These are phyloP conservation scores for Oncorhynchus keta DNA, from an alignment of 2,113 vertebrate species.

Conservation along the genomic window DNA sequence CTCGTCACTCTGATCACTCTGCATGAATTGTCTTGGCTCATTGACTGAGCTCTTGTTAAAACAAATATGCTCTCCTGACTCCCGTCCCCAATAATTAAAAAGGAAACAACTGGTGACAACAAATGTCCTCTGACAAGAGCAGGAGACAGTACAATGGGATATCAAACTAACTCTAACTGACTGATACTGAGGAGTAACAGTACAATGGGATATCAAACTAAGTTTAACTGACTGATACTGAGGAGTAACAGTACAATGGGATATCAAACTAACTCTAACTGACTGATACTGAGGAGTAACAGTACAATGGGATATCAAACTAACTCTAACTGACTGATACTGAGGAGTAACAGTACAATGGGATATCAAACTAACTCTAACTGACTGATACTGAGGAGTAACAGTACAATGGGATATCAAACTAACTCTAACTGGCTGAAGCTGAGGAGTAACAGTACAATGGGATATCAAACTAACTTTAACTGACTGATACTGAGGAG, in stretches of 20 bases:
- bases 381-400: no score
- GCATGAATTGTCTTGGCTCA: slow-evolving; percentile 60
- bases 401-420: no score
- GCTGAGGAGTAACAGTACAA: no score
- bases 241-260: slow-evolving; percentile 1
- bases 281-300: slow-evolving; percentile 41
- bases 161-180: slow-evolving; percentile 44
- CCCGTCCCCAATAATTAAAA: slow-evolving; percentile 65
- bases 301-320: neutral
- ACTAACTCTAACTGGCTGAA: no score
- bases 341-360: no score
- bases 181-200: slow-evolving; percentile 40
- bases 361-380: no score
- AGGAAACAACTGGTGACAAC: slow-evolving; percentile 53
- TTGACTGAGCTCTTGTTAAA: slow-evolving; percentile 69
- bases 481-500: no score
- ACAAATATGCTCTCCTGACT: slow-evolving; percentile 53
- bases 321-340: no score
- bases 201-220: neutral
- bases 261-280: slow-evolving; percentile 36
- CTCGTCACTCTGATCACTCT: no score
- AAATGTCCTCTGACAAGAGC: slow-evolving; percentile 66
- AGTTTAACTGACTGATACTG: no score
- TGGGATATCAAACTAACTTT: no score
- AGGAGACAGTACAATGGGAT: slow-evolving; percentile 32